Conservation (phyloP, 2,888 invertebrate species). For the Troglohyphantes excavatus region DNA sequence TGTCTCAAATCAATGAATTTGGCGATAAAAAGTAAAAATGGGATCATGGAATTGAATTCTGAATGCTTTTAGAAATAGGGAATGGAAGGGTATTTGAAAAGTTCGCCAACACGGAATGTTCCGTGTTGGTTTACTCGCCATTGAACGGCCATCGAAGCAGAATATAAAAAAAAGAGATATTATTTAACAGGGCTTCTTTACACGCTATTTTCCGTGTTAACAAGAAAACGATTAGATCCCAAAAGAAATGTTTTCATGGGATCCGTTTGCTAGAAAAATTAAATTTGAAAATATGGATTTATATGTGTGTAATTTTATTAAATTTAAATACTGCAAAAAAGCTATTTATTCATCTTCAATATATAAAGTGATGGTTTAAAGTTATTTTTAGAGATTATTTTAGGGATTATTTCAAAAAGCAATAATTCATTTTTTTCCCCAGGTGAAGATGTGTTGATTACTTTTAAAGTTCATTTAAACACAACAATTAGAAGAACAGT, state of each 20-base stretch:
- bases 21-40: background rate
- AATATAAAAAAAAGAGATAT: constrained; percentile 22
- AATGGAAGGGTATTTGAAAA: background rate
- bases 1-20: background rate
- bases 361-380: no score
- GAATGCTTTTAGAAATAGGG: background rate
- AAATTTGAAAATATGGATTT: no score
- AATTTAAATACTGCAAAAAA: no score
- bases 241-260: constrained; percentile 20
- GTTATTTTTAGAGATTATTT: no score
- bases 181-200: constrained; percentile 18
- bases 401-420: no score
- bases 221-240: constrained; percentile 38
- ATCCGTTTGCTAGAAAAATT: background rate
- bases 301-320: no score
- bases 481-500: no score
- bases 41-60: background rate
- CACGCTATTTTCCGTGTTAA: constrained; percentile 45
- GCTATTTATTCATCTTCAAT: no score
- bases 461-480: no score
- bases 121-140: constrained; percentile 28
- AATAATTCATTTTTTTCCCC: no score
- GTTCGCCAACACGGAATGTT: constrained; percentile 26
- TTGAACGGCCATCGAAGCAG: background rate
- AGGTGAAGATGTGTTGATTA: no score